These are phyloP conservation scores for Melitaea cinxia DNA, from an alignment of 1,140 invertebrate species.

Conservation along the genomic window DNA sequence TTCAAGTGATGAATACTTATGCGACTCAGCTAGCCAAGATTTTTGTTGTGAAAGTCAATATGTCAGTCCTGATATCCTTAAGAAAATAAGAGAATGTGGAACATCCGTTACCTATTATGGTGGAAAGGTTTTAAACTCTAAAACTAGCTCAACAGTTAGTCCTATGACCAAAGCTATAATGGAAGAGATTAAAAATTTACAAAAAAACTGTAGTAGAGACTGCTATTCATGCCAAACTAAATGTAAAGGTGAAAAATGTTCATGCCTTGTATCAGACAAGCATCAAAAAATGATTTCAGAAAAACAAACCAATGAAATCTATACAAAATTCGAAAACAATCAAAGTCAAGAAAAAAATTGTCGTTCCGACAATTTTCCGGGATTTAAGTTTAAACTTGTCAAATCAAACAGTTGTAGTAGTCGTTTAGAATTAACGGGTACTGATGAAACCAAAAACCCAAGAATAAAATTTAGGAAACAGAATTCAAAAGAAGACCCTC, in stretches of 20 bases:
- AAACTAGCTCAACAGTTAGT: conserved; percentile 84
- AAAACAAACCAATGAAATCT: conserved; percentile 45
- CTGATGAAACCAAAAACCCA: conserved; percentile 75
- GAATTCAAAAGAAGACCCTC: conserved; percentile 68
- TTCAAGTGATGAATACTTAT: conserved; percentile 83
- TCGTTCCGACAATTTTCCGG: conserved; percentile 75
- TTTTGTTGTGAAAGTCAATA: conserved; percentile 85
- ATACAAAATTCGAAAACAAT: conserved; percentile 41
- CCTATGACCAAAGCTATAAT: conserved; percentile 86
- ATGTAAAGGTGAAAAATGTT: conserved; percentile 77
- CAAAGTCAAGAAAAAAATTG: conserved; percentile 54
- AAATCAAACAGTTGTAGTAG: conserved; percentile 93
- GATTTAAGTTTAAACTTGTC: conserved; percentile 88
- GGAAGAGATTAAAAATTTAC: conserved; percentile 84
- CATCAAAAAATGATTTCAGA: conserved; percentile 60
- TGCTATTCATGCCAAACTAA: conserved; percentile 78
- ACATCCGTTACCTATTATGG: conserved; percentile 94
- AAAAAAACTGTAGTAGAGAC: conserved; percentile 81
- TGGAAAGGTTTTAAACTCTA: conserved; percentile 88
- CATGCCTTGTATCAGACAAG: conserved; percentile 69
- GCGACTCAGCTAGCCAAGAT: conserved; percentile 81
- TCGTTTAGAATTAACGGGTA: conserved; percentile 88
- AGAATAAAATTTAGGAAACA: conserved; percentile 64
- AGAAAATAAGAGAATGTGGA: conserved; percentile 92
- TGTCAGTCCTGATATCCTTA: conserved; percentile 89